Conservation (phyloP, 2,113 vertebrate species). For the Gasterosteus nipponicus region DNA sequence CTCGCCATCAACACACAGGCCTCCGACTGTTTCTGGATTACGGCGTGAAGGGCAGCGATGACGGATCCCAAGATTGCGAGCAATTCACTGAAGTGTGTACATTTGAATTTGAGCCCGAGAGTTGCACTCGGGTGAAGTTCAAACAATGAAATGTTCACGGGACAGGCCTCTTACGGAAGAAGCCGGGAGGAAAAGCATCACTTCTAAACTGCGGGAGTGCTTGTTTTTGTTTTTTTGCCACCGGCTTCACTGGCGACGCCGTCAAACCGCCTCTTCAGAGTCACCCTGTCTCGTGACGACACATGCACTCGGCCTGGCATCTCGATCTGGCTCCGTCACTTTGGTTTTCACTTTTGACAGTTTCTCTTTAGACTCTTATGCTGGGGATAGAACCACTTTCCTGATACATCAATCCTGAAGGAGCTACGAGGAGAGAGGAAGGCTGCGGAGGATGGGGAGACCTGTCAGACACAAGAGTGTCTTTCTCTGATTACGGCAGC, state of each 20-base stretch:
- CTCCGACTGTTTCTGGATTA: conserved; percentile 73
- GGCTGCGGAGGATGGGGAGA: conserved; percentile 19
- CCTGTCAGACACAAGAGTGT: conserved; percentile 44
- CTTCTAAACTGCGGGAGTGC: conserved; percentile 19
- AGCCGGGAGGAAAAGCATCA: conserved; percentile 21
- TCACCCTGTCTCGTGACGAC: conserved; percentile 56
- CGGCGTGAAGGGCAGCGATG: conserved; percentile 66
- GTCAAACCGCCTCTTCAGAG: conserved; percentile 56
- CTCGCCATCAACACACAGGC: conserved; percentile 59
- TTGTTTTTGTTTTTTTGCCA: conserved; percentile 27
- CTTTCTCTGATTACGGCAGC: conserved; percentile 76
- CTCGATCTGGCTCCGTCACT: conserved; percentile 58
- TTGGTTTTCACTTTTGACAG: conserved; percentile 67
- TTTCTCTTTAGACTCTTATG: conserved; percentile 62
- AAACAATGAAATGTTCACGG: conserved; percentile 29
- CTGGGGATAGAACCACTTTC: conserved; percentile 59
- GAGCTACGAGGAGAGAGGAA: conserved; percentile 19
- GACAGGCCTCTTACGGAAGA: conserved; percentile 23
- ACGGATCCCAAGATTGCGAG: conserved; percentile 64
- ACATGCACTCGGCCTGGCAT: conserved; percentile 51
- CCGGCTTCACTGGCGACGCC: conserved; percentile 33
- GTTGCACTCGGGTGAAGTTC: conserved; percentile 25
- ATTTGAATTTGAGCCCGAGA: conserved; percentile 23
- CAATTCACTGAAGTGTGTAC: conserved; percentile 59
- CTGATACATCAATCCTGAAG: conserved; percentile 47